Evolutionary conservation across 2,888 invertebrate genomes (phyloP).

Genomic region (Caenorhabditis doughertyi): DNA sequence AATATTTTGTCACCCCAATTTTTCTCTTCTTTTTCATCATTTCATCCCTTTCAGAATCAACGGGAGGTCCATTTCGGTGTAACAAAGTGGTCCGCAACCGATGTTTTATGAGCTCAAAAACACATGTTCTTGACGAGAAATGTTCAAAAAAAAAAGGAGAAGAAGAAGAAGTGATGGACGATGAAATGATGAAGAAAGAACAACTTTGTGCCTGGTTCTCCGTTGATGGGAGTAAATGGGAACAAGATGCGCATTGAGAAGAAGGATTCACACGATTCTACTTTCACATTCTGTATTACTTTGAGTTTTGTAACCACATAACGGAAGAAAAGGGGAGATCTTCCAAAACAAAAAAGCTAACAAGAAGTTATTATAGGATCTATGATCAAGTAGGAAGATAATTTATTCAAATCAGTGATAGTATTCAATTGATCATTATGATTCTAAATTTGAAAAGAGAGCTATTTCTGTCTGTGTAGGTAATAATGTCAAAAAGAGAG

Average conservation of each 20-base stretch:
- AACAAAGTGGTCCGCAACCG: slow-evolving; percentile 53
- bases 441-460: neutral
- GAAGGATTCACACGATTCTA: slow-evolving; percentile 16
- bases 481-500: slow-evolving; percentile 29
- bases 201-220: slow-evolving; percentile 22
- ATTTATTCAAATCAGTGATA: too few species aligned
- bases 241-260: slow-evolving; percentile 38
- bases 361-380: neutral
- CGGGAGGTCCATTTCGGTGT: slow-evolving; percentile 52
- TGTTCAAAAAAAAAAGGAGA: slow-evolving; percentile 49
- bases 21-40: slow-evolving; percentile 17
- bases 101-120: slow-evolving; percentile 59
- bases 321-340: neutral
- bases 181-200: slow-evolving; percentile 15
- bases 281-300: slow-evolving; percentile 20
- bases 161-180: slow-evolving; percentile 18
- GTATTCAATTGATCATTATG: too few species aligned
- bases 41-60: slow-evolving; percentile 29
- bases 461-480: neutral
- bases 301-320: neutral
- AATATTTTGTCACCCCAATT: slow-evolving; percentile 53
- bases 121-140: slow-evolving; percentile 63
- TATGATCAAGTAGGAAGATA: too few species aligned
- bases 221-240: slow-evolving; percentile 50
- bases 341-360: neutral